Conservation (phyloP, 2,888 invertebrate genomes). For the Caenorhabditis plicata region DNA sequence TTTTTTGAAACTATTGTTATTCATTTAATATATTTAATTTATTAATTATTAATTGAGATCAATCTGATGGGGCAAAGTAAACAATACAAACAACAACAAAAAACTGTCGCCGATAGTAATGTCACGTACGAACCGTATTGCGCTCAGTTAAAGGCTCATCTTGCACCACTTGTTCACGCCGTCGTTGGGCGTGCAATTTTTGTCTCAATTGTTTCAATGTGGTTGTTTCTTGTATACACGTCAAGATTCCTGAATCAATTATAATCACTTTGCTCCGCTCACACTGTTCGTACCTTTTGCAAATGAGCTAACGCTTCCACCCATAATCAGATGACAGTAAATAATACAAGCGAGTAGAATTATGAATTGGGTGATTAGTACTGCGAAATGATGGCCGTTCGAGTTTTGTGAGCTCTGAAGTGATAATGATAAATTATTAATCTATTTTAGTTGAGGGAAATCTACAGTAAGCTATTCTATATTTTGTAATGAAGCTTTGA, state of each 20-base stretch:
- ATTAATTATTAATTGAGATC: no score
- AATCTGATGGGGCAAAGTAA: no score
- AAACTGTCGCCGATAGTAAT: no score
- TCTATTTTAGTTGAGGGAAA: no score
- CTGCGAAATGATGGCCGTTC: constrained; percentile 22
- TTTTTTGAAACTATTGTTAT: no score
- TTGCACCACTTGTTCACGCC: constrained; percentile 7
- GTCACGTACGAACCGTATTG: neutral
- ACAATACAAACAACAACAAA: no score
- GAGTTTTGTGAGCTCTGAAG: constrained; percentile 31
- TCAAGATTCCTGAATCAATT: constrained; percentile 1
- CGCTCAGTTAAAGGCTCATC: constrained; percentile 27
- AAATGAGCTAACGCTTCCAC: constrained; percentile 26
- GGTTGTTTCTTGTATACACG: constrained; percentile 8
- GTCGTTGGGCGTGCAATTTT: constrained; percentile 1
- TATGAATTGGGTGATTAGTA: constrained; percentile 34
- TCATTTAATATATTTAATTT: no score
- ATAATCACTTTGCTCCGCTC: neutral
- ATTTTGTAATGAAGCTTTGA: no score
- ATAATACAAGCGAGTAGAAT: constrained; percentile 36
- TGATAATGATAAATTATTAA: no score
- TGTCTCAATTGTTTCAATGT: constrained; percentile 15
- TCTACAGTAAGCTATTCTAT: no score
- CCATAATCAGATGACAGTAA: constrained; percentile 43
- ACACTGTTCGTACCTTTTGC: constrained; percentile 9